A percentile compares a stretch with the other conserved stretches of the same genome.
Evolutionary conservation across 1,140 invertebrate species (phyloP).

Genomic region (Zeugodacus cucurbitae): DNA sequence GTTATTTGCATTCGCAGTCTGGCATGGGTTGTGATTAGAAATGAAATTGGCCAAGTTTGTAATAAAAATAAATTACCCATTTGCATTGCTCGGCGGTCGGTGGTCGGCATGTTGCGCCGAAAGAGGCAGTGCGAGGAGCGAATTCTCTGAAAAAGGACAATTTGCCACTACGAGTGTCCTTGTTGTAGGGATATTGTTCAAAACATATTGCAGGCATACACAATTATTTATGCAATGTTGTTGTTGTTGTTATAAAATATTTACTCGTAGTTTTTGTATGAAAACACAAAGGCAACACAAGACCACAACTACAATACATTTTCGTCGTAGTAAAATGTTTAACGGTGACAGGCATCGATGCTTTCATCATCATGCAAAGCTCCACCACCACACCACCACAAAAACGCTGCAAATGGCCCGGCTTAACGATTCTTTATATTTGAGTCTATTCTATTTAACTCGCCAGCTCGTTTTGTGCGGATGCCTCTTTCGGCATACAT

Average conservation of each 20-base stretch:
- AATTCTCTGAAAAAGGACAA: neutral
- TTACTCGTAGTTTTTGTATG: neutral
- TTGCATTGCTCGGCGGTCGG: conserved; percentile 28
- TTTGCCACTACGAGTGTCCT: neutral
- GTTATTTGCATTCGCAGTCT: neutral
- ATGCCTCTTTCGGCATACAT: neutral
- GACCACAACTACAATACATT: too few species aligned
- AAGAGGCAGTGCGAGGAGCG: neutral
- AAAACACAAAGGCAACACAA: neutral
- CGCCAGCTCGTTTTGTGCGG: neutral
- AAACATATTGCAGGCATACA: neutral
- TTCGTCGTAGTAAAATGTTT: neutral
- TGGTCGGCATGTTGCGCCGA: neutral
- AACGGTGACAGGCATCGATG: neutral
- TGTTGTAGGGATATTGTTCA: conserved; percentile 7
- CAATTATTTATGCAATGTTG: neutral
- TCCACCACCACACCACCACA: neutral
- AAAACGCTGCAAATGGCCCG: too few species aligned
- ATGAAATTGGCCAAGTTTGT: conserved; percentile 48
- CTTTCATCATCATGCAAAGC: neutral
- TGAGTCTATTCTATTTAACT: too few species aligned
- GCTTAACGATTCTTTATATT: too few species aligned
- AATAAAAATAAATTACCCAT: conserved; percentile 48
- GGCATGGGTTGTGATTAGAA: conserved; percentile 45
- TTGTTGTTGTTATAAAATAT: neutral